phyloP scores from a whole-genome alignment of 2,797 vertebrate species.

The Ceryle rudis region DNA sequence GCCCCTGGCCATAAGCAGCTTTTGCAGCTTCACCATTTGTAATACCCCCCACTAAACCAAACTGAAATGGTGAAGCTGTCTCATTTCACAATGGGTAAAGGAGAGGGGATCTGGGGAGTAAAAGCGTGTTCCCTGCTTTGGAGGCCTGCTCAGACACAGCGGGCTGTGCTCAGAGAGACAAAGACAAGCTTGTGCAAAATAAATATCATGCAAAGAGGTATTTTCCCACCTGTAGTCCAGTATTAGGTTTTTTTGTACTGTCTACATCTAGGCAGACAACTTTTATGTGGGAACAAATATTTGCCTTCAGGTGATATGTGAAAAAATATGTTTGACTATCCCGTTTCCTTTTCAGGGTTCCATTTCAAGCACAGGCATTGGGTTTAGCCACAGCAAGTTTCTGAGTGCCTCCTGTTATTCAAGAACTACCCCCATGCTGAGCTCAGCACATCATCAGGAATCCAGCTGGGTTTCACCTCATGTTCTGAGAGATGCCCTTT shows the following conservation, averaged over 20 bases:
- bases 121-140: neutral
- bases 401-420: neutral
- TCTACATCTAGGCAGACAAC: neutral
- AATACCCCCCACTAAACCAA: neutral
- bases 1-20: neutral
- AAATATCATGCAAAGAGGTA: neutral
- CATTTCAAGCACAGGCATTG: neutral
- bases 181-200: neutral
- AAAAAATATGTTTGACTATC: neutral
- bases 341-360: neutral
- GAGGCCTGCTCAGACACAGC: neutral
- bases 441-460: neutral
- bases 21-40: fast-evolving
- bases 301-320: neutral
- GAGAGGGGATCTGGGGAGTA: neutral
- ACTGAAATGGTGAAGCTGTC: neutral
- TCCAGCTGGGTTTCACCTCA: neutral
- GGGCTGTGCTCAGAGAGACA: neutral
- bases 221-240: neutral
- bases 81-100: fast-evolving
- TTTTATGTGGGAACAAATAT: neutral
- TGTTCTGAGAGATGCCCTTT: neutral
- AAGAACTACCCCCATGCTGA: fast-evolving
- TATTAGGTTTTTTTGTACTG: neutral
- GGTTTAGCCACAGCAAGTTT: neutral